Conservation (phyloP, 1,140 invertebrate species). For the Schlechtendalia chinensis region DNA sequence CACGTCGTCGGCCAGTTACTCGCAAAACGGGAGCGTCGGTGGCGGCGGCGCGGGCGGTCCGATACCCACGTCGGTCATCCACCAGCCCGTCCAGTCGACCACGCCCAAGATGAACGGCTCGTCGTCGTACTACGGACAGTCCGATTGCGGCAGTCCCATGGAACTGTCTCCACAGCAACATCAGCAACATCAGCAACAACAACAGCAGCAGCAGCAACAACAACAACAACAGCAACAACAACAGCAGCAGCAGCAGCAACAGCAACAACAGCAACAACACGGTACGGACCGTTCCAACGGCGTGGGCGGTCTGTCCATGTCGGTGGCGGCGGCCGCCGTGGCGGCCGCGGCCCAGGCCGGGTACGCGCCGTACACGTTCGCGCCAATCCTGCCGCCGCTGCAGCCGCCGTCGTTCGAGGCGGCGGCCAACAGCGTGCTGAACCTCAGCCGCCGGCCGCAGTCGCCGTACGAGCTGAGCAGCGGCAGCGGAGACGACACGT, state of each 20-base stretch:
- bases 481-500: slow-evolving; percentile 55
- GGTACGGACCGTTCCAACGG: slow-evolving; percentile 55
- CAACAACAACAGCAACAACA: slow-evolving; percentile 2
- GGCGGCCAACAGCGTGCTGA: slow-evolving; percentile 54
- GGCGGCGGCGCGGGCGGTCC: slow-evolving; percentile 57
- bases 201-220: not conserved
- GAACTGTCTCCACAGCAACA: slow-evolving; percentile 52
- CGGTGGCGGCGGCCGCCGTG: slow-evolving; percentile 60
- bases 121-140: slow-evolving; percentile 55
- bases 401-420: slow-evolving; percentile 53
- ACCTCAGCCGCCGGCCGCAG: slow-evolving; percentile 55
- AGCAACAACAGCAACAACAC: not conserved
- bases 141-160: slow-evolving; percentile 55
- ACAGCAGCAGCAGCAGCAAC: slow-evolving; percentile 7
- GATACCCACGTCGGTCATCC: slow-evolving; percentile 68
- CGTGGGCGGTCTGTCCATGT: slow-evolving; percentile 55
- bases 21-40: slow-evolving; percentile 54
- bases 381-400: slow-evolving; percentile 54
- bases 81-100: slow-evolving; percentile 60
- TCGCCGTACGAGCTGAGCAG: slow-evolving; percentile 56
- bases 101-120: slow-evolving; percentile 46
- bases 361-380: slow-evolving; percentile 52
- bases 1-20: slow-evolving; percentile 56
- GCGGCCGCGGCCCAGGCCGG: slow-evolving; percentile 56
- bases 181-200: slow-evolving; percentile 8